Evolutionary conservation across 2,113 vertebrate genomes (phyloP), one percentile per base, ranked within the genome.

Genomic region (Chiloscyllium plagiosum): DNA sequence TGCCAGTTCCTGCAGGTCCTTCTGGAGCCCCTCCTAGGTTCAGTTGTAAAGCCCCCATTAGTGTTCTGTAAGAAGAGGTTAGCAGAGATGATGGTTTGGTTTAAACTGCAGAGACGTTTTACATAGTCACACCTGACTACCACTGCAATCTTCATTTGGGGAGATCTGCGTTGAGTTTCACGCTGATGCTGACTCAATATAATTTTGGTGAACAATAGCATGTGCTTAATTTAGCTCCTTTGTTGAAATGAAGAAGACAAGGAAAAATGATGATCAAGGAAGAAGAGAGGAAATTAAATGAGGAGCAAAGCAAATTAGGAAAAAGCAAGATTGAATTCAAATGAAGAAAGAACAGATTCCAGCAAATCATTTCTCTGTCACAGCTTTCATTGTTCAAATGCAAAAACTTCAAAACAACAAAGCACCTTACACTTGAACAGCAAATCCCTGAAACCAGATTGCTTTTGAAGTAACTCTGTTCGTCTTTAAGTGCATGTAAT

Each of bases 1-100:
- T 97, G 76, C 89, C 96, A 95, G 86, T 96, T 96, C 96, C 97
- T 83, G 96, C 76, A 96, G 97, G 97, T 96, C 97, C 97, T 96
- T 98, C 96, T 97, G 98, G 97, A 97, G 96, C 96, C 96, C 96
- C 96, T 96, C 97, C 97, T 96, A 97, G 96, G 96, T 97, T 96
- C 96, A 97, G 96, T 96, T 96, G 96, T 94, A 97, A 97, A 93
- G 96, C 97, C 97, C 97, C 97, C 97, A 97, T 96, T 97, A 98
- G 96, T 96, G 97, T 97, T 97, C 97, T 98, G 97, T 97, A 97
- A 97, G 96, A 97, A 97, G 96, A 98, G 42, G 42, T 37, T 37
- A 12, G n/a, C n/a, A n/a, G 3, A 80, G n/a, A n/a, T 37, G 76
- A 80, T 80, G 70, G 10, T 83, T 42, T 37, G 19, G 15, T 42